phyloP scores from a whole-genome alignment of 1,140 invertebrate genomes.

The Lordiphosa collinella region DNA sequence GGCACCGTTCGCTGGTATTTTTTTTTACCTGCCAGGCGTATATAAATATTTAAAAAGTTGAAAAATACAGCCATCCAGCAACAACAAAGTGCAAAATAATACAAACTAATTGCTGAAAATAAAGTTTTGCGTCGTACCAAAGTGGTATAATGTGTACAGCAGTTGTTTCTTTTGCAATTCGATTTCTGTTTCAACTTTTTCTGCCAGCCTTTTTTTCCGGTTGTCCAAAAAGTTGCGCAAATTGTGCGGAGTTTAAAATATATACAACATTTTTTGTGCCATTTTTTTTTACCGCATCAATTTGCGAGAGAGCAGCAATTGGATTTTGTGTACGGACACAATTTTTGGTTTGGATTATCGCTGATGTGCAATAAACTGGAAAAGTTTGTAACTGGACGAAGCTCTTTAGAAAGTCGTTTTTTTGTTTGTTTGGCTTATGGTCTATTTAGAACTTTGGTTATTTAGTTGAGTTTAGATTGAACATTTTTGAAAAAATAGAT shows the following conservation, averaged over 20 bases:
- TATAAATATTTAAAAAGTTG: constrained; percentile 68
- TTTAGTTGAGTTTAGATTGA: neutral
- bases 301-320: constrained; percentile 27
- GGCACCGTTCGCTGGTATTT: constrained; percentile 18
- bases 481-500: neutral
- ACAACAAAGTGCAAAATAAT: constrained; percentile 40
- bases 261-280: constrained; percentile 12
- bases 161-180: constrained; percentile 23
- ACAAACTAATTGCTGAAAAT: constrained; percentile 65
- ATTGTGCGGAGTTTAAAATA: constrained; percentile 11
- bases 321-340: constrained; percentile 47
- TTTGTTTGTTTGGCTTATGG: neutral
- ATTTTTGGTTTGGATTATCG: constrained; percentile 68
- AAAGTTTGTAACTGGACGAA: constrained; percentile 29
- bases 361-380: constrained; percentile 61
- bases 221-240: constrained; percentile 19
- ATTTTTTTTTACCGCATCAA: constrained; percentile 31
- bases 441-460: constrained; percentile 1
- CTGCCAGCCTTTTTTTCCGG: constrained; percentile 16
- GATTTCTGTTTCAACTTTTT: constrained; percentile 47
- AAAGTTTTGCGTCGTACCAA: constrained; percentile 49
- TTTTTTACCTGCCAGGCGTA: constrained; percentile 24
- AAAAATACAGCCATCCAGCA: constrained; percentile 31
- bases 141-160: constrained; percentile 40
- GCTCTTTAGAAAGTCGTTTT: neutral